These are phyloP conservation scores for Gymnarchus niloticus DNA, from an alignment of 2,113 vertebrate species.

Conservation along the genomic window DNA sequence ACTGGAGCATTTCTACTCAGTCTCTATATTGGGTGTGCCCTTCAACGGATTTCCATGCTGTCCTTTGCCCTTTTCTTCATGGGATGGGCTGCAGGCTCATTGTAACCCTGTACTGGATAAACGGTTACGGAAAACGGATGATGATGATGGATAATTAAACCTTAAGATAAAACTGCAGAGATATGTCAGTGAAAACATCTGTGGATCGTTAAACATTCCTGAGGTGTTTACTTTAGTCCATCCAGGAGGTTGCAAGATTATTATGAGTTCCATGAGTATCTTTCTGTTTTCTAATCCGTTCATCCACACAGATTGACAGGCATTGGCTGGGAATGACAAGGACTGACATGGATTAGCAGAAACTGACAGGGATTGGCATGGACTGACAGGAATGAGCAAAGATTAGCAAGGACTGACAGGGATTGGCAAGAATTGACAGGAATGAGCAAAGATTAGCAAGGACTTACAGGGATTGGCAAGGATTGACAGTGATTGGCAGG, in stretches of 20 bases:
- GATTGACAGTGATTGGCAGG: not conserved
- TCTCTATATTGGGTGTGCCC: too few species aligned
- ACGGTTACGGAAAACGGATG: not conserved
- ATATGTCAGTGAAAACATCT: not conserved
- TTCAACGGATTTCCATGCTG: not conserved
- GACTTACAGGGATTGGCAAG: not conserved
- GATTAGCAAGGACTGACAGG: too few species aligned
- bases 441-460: too few species aligned
- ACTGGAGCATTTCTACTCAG: too few species aligned
- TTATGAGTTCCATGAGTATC: not conserved
- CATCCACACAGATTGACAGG: too few species aligned
- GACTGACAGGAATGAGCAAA: too few species aligned
- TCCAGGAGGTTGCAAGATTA: not conserved
- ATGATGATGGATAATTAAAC: not conserved
- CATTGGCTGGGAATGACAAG: too few species aligned
- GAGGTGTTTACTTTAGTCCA: not conserved
- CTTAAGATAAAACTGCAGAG: not conserved
- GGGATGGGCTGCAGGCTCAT: not conserved
- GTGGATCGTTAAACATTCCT: not conserved
- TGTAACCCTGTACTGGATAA: not conserved
- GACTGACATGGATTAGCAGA: too few species aligned
- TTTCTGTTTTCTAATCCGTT: not conserved
- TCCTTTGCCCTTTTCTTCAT: not conserved
- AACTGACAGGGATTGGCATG: too few species aligned
- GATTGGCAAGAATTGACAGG: not conserved